Percentiles rank a stretch among this genome's conserved stretches.
phyloP scores from a whole-genome alignment of 2,113 vertebrate genomes.

The Serinus canaria region DNA sequence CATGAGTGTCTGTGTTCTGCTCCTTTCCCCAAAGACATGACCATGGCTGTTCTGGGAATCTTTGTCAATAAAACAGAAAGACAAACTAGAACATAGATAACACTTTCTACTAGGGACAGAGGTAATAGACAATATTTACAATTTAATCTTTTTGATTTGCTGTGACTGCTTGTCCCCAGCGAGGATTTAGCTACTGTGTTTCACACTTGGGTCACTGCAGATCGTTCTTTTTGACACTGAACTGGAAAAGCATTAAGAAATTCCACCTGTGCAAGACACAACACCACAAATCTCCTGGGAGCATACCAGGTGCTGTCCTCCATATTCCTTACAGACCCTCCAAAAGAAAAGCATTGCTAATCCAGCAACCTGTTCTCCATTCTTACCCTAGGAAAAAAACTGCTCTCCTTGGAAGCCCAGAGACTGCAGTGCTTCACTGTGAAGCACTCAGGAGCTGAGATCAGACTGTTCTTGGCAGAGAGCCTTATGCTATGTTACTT shows the following conservation, averaged over 20 bases:
- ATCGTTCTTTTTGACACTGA: background rate
- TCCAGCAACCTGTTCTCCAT: background rate
- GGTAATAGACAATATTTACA: background rate
- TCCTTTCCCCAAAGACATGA: background rate
- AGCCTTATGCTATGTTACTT: background rate
- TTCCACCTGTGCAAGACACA: background rate
- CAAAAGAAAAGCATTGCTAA: background rate
- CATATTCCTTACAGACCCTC: background rate
- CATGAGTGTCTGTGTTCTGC: background rate
- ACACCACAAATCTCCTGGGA: background rate
- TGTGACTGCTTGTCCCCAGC: background rate
- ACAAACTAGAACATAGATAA: background rate
- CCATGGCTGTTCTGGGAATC: background rate
- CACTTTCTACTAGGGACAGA: background rate
- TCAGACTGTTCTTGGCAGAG: slow-evolving; percentile 50
- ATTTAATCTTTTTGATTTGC: background rate
- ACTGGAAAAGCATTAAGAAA: background rate
- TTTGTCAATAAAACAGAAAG: background rate
- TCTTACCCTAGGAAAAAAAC: background rate
- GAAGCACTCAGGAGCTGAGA: background rate
- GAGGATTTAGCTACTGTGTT: background rate
- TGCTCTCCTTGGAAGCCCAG: background rate
- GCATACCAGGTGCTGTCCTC: background rate
- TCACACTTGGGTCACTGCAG: background rate
- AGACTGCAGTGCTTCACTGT: background rate